Evolutionary conservation across 1,140 invertebrate genomes (phyloP).

Genomic region (Sycobia sp.): DNA sequence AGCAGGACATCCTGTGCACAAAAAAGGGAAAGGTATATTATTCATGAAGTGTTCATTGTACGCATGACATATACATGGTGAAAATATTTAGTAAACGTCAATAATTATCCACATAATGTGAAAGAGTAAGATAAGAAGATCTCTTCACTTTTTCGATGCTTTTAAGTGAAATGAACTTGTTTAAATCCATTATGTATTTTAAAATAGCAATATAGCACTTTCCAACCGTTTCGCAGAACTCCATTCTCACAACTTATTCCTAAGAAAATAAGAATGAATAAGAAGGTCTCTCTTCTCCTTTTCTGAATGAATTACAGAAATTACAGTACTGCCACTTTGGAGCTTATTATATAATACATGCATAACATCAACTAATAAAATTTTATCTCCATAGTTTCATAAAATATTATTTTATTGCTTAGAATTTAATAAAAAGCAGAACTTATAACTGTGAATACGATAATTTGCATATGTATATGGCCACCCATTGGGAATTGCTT

Average conservation of each 20-base stretch:
- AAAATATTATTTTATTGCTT: background rate
- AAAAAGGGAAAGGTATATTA: constrained; percentile 8
- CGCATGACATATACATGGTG: background rate
- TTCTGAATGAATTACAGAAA: constrained; percentile 5
- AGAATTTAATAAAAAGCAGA: background rate
- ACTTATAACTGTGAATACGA: too few relatives aligned
- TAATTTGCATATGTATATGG: background rate
- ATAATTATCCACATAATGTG: constrained; percentile 14
- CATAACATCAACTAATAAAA: too few relatives aligned
- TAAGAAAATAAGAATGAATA: constrained; percentile 3
- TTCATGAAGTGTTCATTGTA: background rate
- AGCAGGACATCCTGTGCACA: too few relatives aligned
- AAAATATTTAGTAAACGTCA: constrained; percentile 30
- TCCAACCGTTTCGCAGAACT: background rate
- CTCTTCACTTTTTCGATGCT: background rate
- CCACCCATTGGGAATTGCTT: background rate
- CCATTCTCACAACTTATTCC: background rate
- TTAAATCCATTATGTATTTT: constrained; percentile 14
- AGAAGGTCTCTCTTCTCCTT: too few relatives aligned
- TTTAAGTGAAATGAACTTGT: background rate
- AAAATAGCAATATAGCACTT: background rate
- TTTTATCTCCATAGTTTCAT: constrained; percentile 11
- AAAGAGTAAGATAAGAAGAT: background rate
- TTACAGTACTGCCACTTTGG: constrained; percentile 26
- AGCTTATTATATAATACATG: too few relatives aligned